Base-by-base conservation (phyloP, 92 coral and sea anemone genomes). In the Zoanthus solanderi region DNA sequence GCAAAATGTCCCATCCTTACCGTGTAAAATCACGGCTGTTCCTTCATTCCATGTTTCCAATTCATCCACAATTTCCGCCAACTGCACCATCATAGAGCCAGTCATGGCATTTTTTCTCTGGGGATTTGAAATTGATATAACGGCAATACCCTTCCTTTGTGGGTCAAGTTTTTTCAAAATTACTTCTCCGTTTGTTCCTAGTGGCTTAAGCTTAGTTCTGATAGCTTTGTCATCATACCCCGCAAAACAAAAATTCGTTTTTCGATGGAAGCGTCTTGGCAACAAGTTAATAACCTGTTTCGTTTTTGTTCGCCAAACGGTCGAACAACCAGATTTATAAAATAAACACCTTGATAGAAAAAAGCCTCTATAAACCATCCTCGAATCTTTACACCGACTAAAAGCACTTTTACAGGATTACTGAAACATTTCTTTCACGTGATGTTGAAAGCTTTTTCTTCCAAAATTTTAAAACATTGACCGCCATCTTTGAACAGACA, bases 21-120 rank as follows among this genome's bases (percentile, higher is more conserved):
- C 99, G 52, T 81, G 91, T 44, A 97, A 71, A 69, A 97, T 88
- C 1, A 97, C 83, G 0, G 96, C 98, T 65, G 91, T 97, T 15
- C 99, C 99, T 34, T 86, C 91, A 45, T 75, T 72, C 99, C 99
- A 97, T 14, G 89, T 71, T 76, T 95, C 96, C 67, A 97, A 87
- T 37, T 95, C 93, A 77, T 95, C 98, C 13, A 97, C 94, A 65
- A 83, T 87, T 85, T 97, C 99, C 2, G 99, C 98, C 4, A 97
- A 83, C 60, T 87, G 84, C 13, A 92, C 98, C 99, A 97, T 97
- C 99, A 97, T 97, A 34, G 88, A 75, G 5, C 99, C 98, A 1
- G 97, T 93, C 76, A 97, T 56, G 7, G 99, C 99, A 83, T 97
- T 97, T 72, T 86, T 91, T 17, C 93, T 94, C 60, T 80, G 86